Percentiles rank a stretch among this genome's conserved stretches.
phyloP scores from a whole-genome alignment of 2,113 vertebrate species.

The Cryptoleucopteryx plumbea region DNA sequence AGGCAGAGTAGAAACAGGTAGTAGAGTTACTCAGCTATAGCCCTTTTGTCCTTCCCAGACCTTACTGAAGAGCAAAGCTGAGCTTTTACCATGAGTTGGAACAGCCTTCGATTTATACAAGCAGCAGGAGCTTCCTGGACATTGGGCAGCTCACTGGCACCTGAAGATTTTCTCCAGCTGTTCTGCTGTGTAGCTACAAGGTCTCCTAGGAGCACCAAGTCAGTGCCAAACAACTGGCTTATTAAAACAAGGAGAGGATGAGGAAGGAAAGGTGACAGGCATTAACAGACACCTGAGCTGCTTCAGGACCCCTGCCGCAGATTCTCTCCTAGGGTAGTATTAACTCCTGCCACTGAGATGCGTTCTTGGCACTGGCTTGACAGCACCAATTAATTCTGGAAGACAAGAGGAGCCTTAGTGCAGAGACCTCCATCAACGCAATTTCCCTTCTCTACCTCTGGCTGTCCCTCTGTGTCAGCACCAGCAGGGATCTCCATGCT shows the following conservation, averaged over 20 bases:
- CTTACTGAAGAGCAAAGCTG: neutral
- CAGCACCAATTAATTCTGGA: neutral
- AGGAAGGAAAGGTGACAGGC: neutral
- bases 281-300: neutral
- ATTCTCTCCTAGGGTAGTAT: neutral
- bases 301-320: neutral
- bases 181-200: neutral
- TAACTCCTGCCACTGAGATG: neutral
- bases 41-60: neutral
- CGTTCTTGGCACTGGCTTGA: neutral
- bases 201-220: neutral
- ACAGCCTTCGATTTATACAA: neutral
- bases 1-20: neutral
- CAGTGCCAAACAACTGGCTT: neutral
- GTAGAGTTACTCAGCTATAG: neutral
- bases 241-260: neutral
- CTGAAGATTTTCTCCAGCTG: neutral
- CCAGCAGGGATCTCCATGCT: neutral
- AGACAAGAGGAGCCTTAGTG: neutral
- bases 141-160: neutral
- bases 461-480: neutral
- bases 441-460: neutral
- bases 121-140: neutral
- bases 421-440: neutral
- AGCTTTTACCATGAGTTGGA: accelerated